Conservation (phyloP, 2,797 vertebrate species). For the Myiotriccus ornatus region DNA sequence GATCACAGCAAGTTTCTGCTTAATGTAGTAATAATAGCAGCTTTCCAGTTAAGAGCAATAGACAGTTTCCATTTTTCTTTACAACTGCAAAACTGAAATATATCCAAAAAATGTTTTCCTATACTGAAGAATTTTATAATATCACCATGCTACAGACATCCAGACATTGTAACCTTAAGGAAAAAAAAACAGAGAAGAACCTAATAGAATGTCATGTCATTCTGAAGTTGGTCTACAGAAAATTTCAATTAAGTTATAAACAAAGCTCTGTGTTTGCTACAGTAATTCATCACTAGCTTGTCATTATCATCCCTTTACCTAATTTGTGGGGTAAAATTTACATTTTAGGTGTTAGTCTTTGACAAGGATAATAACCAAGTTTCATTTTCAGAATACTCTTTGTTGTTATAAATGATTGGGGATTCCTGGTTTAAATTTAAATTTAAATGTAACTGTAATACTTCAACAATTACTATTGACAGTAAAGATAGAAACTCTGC, state of each 20-base stretch:
- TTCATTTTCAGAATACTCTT: not conserved
- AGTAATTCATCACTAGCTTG: not conserved
- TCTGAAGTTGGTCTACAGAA: not conserved
- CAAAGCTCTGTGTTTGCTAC: not conserved
- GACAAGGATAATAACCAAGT: not conserved
- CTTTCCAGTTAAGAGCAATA: not conserved
- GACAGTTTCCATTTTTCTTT: not conserved
- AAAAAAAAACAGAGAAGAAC: not conserved
- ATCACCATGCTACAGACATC: not conserved
- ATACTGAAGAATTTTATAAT: not conserved
- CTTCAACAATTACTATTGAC: not conserved
- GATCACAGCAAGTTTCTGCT: not conserved
- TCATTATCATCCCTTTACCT: not conserved
- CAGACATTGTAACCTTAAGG: not conserved
- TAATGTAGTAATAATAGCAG: not conserved
- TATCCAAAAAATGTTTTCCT: not conserved
- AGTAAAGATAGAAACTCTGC: not conserved
- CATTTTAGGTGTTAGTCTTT: not conserved
- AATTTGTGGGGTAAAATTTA: not conserved
- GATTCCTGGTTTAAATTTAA: conserved; percentile 1
- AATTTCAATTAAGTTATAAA: not conserved
- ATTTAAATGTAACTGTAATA: not conserved
- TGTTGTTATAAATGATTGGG: not conserved
- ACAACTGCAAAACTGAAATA: not conserved
- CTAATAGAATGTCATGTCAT: not conserved